These are phyloP conservation scores for Drosophila littoralis DNA, from an alignment of 1,140 invertebrate species.

Conservation along the genomic window DNA sequence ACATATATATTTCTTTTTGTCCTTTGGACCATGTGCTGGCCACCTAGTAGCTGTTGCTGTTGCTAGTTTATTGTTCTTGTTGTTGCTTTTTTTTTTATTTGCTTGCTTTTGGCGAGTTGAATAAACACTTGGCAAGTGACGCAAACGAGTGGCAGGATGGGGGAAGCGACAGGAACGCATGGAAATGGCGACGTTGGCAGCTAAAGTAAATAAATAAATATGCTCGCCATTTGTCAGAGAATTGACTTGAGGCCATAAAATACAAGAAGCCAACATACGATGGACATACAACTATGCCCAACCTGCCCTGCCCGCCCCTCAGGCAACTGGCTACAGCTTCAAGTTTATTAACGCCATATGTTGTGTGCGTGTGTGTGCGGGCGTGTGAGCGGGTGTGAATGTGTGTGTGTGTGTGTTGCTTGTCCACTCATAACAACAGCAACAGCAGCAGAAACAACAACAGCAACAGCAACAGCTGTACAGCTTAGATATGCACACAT, in stretches of 20 bases:
- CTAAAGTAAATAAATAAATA: slow-evolving; percentile 81
- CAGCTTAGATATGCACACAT: slow-evolving; percentile 44
- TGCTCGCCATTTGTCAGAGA: slow-evolving; percentile 79
- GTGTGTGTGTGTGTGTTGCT: slow-evolving; percentile 32
- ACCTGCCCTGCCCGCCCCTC: slow-evolving; percentile 19
- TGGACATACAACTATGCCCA: slow-evolving; percentile 34
- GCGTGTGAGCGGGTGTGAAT: neutral
- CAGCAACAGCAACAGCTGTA: slow-evolving; percentile 41
- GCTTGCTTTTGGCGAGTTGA: slow-evolving; percentile 63
- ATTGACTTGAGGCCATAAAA: slow-evolving; percentile 82
- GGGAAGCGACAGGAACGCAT: neutral
- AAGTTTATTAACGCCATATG: slow-evolving; percentile 82
- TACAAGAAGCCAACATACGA: slow-evolving; percentile 64
- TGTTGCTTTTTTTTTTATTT: slow-evolving; percentile 34
- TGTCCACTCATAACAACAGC: slow-evolving; percentile 70
- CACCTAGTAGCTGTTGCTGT: neutral
- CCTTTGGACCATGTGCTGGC: slow-evolving; percentile 1
- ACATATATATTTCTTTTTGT: slow-evolving; percentile 2
- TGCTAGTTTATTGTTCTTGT: slow-evolving; percentile 6
- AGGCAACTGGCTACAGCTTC: slow-evolving; percentile 49
- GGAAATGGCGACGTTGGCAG: slow-evolving; percentile 39
- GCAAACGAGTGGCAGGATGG: slow-evolving; percentile 45
- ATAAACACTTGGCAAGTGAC: slow-evolving; percentile 76
- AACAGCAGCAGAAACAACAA: slow-evolving; percentile 36
- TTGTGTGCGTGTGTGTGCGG: slow-evolving; percentile 38